Percentiles rank a stretch among this genome's conserved stretches.
phyloP scores from a whole-genome alignment of 2,113 vertebrate species.

The Prochilodus magdalenae region DNA sequence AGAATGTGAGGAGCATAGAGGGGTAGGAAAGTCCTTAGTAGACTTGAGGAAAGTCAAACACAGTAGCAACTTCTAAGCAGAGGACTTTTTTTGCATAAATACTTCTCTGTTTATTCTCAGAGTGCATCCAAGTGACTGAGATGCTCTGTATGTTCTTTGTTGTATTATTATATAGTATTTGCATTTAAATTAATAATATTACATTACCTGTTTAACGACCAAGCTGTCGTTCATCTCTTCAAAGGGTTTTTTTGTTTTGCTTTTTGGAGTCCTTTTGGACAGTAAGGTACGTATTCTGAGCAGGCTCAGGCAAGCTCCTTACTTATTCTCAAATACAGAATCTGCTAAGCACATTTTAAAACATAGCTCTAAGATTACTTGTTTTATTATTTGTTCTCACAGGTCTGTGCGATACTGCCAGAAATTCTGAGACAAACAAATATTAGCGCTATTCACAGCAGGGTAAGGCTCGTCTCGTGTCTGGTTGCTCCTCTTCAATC shows the following conservation, averaged over 20 bases:
- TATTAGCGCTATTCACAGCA: not conserved
- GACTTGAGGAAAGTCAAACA: no score
- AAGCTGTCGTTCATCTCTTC: not conserved
- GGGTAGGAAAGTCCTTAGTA: no score
- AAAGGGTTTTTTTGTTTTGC: conserved; percentile 41
- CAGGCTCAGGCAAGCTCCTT: not conserved
- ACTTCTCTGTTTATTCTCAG: no score
- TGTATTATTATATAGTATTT: no score
- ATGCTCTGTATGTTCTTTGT: no score
- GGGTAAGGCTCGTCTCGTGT: not conserved
- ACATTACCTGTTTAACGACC: not conserved
- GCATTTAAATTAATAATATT: no score
- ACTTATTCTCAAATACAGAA: no score
- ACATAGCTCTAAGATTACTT: not conserved
- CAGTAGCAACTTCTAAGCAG: no score
- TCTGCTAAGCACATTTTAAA: not conserved
- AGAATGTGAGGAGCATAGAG: no score
- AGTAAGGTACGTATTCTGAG: conserved; percentile 22
- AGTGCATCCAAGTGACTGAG: no score
- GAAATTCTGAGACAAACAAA: not conserved
- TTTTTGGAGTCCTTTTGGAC: conserved; percentile 37
- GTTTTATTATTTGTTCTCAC: not conserved
- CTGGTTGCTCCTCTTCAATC: no score
- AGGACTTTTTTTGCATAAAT: no score
- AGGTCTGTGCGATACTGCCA: conserved; percentile 13